Percentiles rank a stretch among this genome's conserved stretches.
Evolutionary conservation across 2,113 vertebrate genomes (phyloP).

Genomic region (Gavia stellata): DNA sequence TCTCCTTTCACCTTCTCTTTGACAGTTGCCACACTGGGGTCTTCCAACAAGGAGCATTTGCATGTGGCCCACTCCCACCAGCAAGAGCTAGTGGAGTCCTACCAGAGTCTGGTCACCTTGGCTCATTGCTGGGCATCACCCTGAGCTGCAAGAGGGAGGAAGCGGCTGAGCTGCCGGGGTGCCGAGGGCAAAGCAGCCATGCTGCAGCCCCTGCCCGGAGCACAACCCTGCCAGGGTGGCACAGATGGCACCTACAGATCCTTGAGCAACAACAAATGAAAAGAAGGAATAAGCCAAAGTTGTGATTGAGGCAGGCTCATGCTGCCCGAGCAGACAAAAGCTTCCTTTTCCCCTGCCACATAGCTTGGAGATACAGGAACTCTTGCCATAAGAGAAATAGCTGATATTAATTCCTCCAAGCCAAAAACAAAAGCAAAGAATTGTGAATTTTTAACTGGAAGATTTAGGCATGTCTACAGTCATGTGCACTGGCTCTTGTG

Average conservation of each 20-base stretch:
- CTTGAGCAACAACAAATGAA: too few species aligned
- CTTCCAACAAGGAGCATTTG: neutral
- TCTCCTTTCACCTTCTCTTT: neutral
- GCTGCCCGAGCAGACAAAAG: neutral
- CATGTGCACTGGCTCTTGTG: neutral
- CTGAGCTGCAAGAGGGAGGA: neutral
- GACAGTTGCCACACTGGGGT: neutral
- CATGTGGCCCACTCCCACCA: rapidly evolving
- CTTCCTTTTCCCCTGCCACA: neutral
- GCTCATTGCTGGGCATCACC: rapidly evolving
- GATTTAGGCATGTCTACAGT: neutral
- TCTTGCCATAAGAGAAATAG: neutral
- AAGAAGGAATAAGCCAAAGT: neutral
- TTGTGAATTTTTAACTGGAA: neutral
- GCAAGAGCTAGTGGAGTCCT: neutral
- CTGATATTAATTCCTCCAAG: neutral
- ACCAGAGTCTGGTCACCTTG: neutral
- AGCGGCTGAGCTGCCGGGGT: rapidly evolving
- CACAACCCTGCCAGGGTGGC: rapidly evolving
- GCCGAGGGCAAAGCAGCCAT: neutral
- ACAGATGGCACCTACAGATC: neutral
- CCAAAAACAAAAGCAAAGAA: neutral
- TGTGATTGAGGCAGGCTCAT: rapidly evolving
- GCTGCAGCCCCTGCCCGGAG: neutral
- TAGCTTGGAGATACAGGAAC: neutral